These are phyloP conservation scores for Echiichthys vipera DNA, from an alignment of 2,797 vertebrate genomes.

Conservation along the genomic window DNA sequence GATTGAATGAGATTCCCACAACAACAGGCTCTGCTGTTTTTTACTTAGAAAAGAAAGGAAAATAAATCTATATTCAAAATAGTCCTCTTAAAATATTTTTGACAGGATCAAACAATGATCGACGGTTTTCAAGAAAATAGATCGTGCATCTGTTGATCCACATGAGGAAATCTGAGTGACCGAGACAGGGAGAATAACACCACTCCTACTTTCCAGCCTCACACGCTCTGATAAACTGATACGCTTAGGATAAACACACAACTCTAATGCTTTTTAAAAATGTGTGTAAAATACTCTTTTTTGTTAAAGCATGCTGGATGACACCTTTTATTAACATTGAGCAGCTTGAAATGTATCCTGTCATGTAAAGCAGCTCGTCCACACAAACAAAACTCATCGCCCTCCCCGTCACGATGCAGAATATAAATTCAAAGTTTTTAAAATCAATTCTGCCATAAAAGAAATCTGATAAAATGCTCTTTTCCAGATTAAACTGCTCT, in stretches of 20 bases:
- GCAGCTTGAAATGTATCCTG: constrained; percentile 28
- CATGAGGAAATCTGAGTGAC: constrained; percentile 20
- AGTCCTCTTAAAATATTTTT: constrained; percentile 79
- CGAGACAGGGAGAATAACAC: constrained; percentile 16
- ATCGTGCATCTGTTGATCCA: constrained; percentile 42
- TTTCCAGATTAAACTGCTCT: constrained; percentile 4
- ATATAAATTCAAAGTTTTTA: constrained; percentile 13
- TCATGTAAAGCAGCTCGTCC: constrained; percentile 37
- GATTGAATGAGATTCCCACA: constrained; percentile 27
- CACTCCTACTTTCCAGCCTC: constrained; percentile 24
- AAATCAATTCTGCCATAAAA: too few species aligned
- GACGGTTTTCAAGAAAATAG: constrained; percentile 76
- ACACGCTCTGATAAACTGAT: constrained; percentile 3
- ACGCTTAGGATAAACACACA: constrained; percentile 26
- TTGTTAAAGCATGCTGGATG: constrained; percentile 28
- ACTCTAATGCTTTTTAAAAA: constrained; percentile 24
- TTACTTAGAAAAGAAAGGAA: constrained; percentile 68
- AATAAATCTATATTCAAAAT: constrained; percentile 81
- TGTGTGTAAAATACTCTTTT: constrained; percentile 20
- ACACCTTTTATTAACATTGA: constrained; percentile 26
- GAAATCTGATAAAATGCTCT: too few species aligned
- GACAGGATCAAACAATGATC: constrained; percentile 64
- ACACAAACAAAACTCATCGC: background rate
- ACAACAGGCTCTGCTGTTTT: constrained; percentile 53
- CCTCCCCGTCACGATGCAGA: background rate